These are phyloP conservation scores for Pluvianellus socialis DNA, from an alignment of 2,113 vertebrate genomes.

Conservation along the genomic window DNA sequence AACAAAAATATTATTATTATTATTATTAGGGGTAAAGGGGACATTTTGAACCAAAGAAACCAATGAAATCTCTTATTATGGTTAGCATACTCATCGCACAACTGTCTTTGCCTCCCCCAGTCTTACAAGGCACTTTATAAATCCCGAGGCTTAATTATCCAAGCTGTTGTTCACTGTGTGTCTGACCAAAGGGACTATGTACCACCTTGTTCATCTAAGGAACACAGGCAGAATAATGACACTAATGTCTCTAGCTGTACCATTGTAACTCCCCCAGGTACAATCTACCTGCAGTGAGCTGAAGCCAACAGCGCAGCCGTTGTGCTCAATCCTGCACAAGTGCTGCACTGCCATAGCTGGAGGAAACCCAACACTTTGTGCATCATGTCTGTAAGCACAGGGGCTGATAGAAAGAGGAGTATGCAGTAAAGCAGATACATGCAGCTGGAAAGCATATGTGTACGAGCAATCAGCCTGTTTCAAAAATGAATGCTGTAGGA, in stretches of 20 bases:
- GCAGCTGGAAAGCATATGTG: neutral
- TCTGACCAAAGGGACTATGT: neutral
- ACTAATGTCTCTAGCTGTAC: neutral
- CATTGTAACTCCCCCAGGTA: neutral
- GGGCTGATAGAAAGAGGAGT: neutral
- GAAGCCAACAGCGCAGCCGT: neutral
- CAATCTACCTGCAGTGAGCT: neutral
- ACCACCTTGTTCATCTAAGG: neutral
- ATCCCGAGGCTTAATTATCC: neutral
- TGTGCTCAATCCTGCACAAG: neutral
- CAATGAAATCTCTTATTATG: neutral
- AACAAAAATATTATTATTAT: neutral
- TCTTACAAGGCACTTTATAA: neutral
- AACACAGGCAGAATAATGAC: neutral
- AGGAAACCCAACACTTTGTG: neutral
- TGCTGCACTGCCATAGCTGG: neutral
- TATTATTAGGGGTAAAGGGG: neutral
- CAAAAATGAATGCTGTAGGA: neutral
- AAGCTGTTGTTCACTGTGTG: neutral
- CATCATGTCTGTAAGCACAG: neutral
- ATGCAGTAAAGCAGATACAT: neutral
- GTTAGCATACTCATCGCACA: neutral
- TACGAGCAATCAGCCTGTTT: neutral
- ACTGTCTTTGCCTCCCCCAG: neutral
- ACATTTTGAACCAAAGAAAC: neutral